Evolutionary conservation across 2,888 invertebrate species (phyloP).

Genomic region (Hypena proboscidalis): DNA sequence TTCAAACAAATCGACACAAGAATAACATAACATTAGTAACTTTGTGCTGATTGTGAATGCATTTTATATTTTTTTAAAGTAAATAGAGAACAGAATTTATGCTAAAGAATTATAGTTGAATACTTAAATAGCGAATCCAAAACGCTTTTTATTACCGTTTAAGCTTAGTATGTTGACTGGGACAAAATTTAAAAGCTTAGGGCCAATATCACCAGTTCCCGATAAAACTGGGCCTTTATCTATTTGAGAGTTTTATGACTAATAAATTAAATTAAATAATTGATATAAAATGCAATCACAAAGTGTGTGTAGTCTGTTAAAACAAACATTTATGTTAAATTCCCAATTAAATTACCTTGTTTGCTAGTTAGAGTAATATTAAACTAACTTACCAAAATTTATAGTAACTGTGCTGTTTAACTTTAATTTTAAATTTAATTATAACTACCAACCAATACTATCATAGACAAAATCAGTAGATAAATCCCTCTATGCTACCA

Average conservation of each 20-base stretch:
- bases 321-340: slow-evolving; percentile 25
- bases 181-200: no score
- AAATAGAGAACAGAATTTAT: slow-evolving; percentile 14
- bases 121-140: no score
- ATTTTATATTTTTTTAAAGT: no score
- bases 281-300: slow-evolving; percentile 35
- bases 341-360: slow-evolving; percentile 10
- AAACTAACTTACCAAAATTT: slow-evolving; percentile 7
- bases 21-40: slow-evolving; percentile 57
- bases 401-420: not conserved
- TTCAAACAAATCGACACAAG: slow-evolving; percentile 39
- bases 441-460: not conserved
- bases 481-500: not conserved
- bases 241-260: no score
- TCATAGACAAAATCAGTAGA: not conserved
- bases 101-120: not conserved
- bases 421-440: no score
- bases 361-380: slow-evolving; percentile 5
- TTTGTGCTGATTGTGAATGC: slow-evolving; percentile 46
- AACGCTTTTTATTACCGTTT: no score
- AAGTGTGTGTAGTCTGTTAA: slow-evolving; percentile 43
- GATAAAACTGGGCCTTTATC: no score
- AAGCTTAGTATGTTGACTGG: no score
- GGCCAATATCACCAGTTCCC: no score
- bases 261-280: no score